Percentiles rank a stretch among this genome's conserved stretches.
These are phyloP conservation scores for Okapia johnstoni DNA, from an alignment of 2,113 vertebrate genomes.

Conservation along the genomic window DNA sequence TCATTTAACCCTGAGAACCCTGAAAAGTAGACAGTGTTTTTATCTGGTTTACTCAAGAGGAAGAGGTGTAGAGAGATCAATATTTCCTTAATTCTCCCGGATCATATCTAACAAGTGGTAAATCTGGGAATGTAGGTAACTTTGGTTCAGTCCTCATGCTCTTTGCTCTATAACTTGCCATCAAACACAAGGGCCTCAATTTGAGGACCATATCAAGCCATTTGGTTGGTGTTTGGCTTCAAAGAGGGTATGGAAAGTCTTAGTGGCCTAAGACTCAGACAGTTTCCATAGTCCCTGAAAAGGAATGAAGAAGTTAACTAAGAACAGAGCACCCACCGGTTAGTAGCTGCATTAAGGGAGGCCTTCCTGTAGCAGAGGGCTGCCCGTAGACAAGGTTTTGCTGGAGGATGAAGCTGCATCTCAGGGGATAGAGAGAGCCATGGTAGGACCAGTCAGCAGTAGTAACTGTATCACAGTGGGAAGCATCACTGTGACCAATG, in stretches of 20 bases:
- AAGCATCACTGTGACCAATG: not conserved
- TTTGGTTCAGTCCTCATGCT: not conserved
- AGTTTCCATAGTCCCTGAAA: not conserved
- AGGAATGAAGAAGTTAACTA: too few species aligned
- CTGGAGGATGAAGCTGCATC: not conserved
- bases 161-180: not conserved
- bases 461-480: not conserved
- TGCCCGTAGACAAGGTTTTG: not conserved
- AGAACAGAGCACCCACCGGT: not conserved
- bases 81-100: not conserved
- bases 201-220: not conserved
- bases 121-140: not conserved
- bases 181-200: not conserved
- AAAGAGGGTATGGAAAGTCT: not conserved
- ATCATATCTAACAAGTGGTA: not conserved
- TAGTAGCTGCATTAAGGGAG: not conserved
- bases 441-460: accelerated
- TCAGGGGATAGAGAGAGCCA: not conserved
- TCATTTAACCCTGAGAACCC: not conserved
- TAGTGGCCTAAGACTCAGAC: not conserved
- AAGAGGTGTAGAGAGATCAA: not conserved
- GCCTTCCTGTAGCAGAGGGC: not conserved
- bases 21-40: not conserved
- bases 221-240: not conserved
- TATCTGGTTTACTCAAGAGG: not conserved